A percentile compares a stretch with the other conserved stretches of the same genome.
Evolutionary conservation across 2,888 invertebrate genomes (phyloP).

Genomic region (Nomada fabriciana): DNA sequence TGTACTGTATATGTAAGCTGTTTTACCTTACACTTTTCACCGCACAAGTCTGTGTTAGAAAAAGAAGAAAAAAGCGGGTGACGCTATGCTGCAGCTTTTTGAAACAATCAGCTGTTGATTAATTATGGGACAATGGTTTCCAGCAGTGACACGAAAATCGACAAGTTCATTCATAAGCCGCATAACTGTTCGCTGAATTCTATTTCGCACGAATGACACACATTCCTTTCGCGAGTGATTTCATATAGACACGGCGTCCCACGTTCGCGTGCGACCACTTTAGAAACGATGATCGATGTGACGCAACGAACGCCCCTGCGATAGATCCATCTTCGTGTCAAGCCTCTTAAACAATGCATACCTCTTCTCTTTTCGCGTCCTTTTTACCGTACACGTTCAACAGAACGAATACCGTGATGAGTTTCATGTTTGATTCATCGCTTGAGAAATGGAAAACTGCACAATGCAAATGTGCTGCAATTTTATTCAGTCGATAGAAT

Average conservation of each 20-base stretch:
- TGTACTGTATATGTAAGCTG: too few species aligned
- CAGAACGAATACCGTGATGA: not conserved
- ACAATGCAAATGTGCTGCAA: not conserved
- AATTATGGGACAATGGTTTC: too few species aligned
- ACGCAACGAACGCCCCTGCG: constrained; percentile 66
- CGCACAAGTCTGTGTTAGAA: too few species aligned
- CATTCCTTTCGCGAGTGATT: constrained; percentile 58
- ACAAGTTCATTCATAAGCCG: constrained; percentile 16
- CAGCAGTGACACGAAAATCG: not conserved
- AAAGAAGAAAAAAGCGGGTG: too few species aligned
- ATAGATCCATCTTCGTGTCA: constrained; percentile 33
- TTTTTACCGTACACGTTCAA: not conserved
- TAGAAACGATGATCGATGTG: constrained; percentile 51
- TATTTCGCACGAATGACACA: constrained; percentile 57
- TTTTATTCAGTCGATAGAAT: not conserved
- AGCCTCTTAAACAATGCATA: constrained; percentile 31
- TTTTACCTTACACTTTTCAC: too few species aligned
- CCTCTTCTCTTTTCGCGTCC: constrained; percentile 4
- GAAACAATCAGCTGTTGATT: too few species aligned
- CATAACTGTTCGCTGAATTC: constrained; percentile 39
- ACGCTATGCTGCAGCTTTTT: too few species aligned
- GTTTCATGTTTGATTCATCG: constrained; percentile 19
- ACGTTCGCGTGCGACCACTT: constrained; percentile 51
- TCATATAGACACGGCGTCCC: constrained; percentile 48
- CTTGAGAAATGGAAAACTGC: not conserved